Evolutionary conservation across 2,797 vertebrate species (phyloP), one percentile per base, ranked within the genome.

Genomic region (Intellagama lesueurii): DNA sequence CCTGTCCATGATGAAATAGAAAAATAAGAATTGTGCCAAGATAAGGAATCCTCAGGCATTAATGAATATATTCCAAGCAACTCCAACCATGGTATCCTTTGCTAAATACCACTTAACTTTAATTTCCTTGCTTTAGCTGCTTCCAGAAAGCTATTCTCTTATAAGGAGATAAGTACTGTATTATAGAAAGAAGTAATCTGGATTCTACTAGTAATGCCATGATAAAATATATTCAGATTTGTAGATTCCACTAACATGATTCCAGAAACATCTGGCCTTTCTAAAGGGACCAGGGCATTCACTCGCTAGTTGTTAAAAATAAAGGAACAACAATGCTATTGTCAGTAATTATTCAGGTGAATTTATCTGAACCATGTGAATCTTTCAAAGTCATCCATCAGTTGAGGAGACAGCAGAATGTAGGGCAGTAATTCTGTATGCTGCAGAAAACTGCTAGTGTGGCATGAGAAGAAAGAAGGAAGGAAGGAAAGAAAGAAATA

Each of bases 251-350:
- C 14, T 3, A 32, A 8, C 12, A 7, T 64, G 66, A 87, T 17
- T 78, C 35, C 35, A 91, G 90, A 92, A 93, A 7, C 2, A 81
- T 49, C 86, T 72, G 75, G 52, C 0, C 22, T 75, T 76, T 75
- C 12, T 17, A 85, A 83, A 28, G 22, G 49, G 83, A 40, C 12
- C 24, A 85, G 52, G 26, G 32, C 60, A 40, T 86, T 76, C n/a
- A 40, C 26, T 75, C 35, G 64, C 30, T 14, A 32, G 12, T 32
- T 84, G 47, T 44, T 86, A 24, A 64, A 64, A 40, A 9, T 22
- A 52, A 52, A 52, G 11, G 49, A 52, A 52, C 49, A 52, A 6
- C 49, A 52, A 52, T 6, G 49, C 11, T 6, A 52, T 52, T 52
- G 49, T 52, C 49, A 52, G 49, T 52, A 52, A 52, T 6, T 52